phyloP scores from a whole-genome alignment of 2,888 invertebrate genomes.

The Macrosiphum euphorbiae region DNA sequence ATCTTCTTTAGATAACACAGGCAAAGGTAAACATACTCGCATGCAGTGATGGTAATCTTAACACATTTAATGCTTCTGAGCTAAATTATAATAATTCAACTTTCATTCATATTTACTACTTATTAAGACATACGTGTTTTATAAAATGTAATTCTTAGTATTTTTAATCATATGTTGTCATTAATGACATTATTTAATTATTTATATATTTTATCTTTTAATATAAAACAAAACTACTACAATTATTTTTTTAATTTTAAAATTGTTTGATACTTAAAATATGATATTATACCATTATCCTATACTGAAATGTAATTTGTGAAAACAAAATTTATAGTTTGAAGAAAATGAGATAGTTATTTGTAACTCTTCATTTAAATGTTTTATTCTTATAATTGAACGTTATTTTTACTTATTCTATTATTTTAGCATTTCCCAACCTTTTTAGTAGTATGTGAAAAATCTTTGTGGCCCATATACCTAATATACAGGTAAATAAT shows the following conservation, averaged over 20 bases:
- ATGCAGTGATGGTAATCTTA: background rate
- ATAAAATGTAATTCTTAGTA: background rate
- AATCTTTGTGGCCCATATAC: too few relatives aligned
- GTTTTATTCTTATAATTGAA: background rate
- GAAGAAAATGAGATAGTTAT: background rate
- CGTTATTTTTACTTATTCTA: background rate
- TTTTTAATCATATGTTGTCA: background rate
- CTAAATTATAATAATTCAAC: background rate
- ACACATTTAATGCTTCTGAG: background rate
- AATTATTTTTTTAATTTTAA: background rate
- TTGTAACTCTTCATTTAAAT: background rate
- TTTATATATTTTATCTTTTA: background rate
- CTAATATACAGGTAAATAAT: too few relatives aligned
- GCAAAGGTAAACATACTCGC: background rate
- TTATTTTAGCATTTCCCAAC: background rate
- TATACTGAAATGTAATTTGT: background rate
- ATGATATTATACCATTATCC: background rate
- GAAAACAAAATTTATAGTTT: background rate
- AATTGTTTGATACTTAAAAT: background rate
- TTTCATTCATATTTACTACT: background rate
- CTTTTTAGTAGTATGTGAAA: too few relatives aligned
- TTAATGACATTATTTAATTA: background rate
- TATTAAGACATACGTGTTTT: background rate
- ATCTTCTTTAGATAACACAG: background rate
- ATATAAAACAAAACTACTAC: background rate